Conservation (phyloP, 2,113 vertebrate species). For the Polypterus senegalus region DNA sequence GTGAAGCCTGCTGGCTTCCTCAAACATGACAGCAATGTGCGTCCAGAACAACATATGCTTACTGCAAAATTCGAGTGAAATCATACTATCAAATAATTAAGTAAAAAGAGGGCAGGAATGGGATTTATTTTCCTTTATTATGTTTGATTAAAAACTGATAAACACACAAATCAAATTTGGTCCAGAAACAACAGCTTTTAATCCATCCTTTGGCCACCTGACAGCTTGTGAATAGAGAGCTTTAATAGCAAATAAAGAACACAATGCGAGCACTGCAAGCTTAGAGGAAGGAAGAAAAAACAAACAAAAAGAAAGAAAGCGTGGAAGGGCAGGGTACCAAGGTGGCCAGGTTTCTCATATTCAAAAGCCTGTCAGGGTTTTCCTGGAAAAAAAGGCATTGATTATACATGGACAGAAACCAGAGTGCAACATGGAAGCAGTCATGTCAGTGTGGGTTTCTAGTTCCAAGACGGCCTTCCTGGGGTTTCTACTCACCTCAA, state of each 20-base stretch:
- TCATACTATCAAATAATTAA: too few species aligned
- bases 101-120: too few species aligned
- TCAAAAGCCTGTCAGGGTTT: slow-evolving; percentile 76
- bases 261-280: slow-evolving; percentile 28
- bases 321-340: slow-evolving; percentile 70
- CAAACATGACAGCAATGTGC: too few species aligned
- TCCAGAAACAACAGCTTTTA: too few species aligned
- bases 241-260: slow-evolving; percentile 17
- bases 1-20: too few species aligned
- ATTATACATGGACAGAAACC: slow-evolving; percentile 21
- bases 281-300: slow-evolving; percentile 32
- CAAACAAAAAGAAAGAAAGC: slow-evolving; percentile 27
- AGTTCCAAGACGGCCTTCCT: not conserved
- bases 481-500: slow-evolving; percentile 65
- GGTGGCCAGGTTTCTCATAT: slow-evolving; percentile 77
- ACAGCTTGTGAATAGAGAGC: slow-evolving; percentile 19
- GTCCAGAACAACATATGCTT: too few species aligned
- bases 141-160: too few species aligned
- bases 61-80: too few species aligned
- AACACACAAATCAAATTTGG: too few species aligned
- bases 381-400: slow-evolving; percentile 62
- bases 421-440: not conserved
- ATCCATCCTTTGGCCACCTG: too few species aligned
- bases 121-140: too few species aligned
- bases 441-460: too few species aligned